Conservation (phyloP, 2,888 invertebrate genomes). For the Rotaria magnacalcarata region DNA sequence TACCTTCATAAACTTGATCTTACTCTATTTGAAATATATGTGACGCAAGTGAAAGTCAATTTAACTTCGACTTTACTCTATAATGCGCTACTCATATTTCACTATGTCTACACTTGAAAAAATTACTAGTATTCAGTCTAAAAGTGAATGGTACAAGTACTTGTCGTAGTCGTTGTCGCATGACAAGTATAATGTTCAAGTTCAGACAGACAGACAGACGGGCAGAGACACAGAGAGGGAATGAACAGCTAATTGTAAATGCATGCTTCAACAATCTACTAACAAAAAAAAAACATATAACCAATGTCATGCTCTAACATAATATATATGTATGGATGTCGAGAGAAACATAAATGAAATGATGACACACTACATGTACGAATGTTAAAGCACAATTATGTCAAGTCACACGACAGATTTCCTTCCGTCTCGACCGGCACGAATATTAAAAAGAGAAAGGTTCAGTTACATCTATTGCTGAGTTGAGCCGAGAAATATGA, state of each 20-base stretch:
- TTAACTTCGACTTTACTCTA: not conserved
- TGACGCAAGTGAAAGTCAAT: slow-evolving; percentile 14
- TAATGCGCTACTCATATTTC: not conserved
- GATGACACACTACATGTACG: not conserved
- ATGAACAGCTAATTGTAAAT: slow-evolving; percentile 14
- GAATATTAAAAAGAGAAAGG: not conserved
- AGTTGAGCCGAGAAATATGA: not conserved
- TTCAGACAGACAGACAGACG: not conserved
- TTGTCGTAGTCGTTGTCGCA: slow-evolving; percentile 3
- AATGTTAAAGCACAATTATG: not conserved
- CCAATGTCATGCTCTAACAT: not conserved
- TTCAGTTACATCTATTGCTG: not conserved
- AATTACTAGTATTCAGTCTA: not conserved
- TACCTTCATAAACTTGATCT: not conserved
- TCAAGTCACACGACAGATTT: slow-evolving; percentile 14
- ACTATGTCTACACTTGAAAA: slow-evolving; percentile 14
- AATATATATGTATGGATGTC: not conserved
- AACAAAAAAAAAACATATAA: not conserved
- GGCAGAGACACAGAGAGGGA: not conserved
- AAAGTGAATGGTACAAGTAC: not conserved
- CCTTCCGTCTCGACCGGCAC: not conserved
- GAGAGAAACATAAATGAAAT: slow-evolving; percentile 8
- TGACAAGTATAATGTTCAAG: slow-evolving; percentile 3
- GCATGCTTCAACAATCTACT: not conserved
- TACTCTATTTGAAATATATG: not conserved